phyloP scores from a whole-genome alignment of 2,888 invertebrate genomes.

The Andrena bicolor region DNA sequence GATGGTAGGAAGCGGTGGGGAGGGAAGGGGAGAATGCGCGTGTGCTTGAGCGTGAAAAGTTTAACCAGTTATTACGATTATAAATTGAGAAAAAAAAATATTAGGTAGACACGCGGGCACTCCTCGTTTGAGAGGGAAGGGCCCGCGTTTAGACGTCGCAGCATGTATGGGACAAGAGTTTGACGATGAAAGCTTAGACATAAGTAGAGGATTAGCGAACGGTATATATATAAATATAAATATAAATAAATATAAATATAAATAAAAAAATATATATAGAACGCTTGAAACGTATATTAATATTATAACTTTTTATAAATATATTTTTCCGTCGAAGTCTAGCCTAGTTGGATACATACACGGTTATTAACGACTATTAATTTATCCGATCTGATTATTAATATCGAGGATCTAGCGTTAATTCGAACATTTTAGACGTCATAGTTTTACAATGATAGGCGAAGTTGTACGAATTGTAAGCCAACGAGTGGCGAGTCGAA shows the following conservation, averaged over 20 bases:
- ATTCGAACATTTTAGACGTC: constrained; percentile 81
- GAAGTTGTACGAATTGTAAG: constrained; percentile 74
- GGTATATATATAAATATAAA: constrained; percentile 78
- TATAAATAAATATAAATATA: constrained; percentile 66
- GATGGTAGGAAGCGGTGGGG: constrained; percentile 31
- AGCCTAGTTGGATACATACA: constrained; percentile 84
- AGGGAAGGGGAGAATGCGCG: constrained; percentile 47
- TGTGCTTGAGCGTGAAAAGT: constrained; percentile 56
- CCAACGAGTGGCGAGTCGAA: constrained; percentile 29
- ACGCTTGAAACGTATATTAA: constrained; percentile 83
- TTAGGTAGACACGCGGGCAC: constrained; percentile 50
- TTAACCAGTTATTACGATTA: constrained; percentile 73
- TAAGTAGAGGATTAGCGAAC: constrained; percentile 79
- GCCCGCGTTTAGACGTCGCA: constrained; percentile 54
- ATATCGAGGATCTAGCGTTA: constrained; percentile 77
- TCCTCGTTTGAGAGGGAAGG: constrained; percentile 43
- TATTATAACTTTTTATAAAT: constrained; percentile 85
- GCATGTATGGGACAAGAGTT: constrained; percentile 71
- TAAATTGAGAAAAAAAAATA: constrained; percentile 57
- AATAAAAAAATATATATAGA: constrained; percentile 79
- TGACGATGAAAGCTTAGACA: constrained; percentile 76
- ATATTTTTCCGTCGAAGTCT: constrained; percentile 85
- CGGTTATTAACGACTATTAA: constrained; percentile 82
- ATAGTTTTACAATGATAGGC: constrained; percentile 81
- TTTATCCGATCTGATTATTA: constrained; percentile 80